Evolutionary conservation across 2,888 invertebrate genomes (phyloP).

Genomic region (Oegoconia quadripuncta): DNA sequence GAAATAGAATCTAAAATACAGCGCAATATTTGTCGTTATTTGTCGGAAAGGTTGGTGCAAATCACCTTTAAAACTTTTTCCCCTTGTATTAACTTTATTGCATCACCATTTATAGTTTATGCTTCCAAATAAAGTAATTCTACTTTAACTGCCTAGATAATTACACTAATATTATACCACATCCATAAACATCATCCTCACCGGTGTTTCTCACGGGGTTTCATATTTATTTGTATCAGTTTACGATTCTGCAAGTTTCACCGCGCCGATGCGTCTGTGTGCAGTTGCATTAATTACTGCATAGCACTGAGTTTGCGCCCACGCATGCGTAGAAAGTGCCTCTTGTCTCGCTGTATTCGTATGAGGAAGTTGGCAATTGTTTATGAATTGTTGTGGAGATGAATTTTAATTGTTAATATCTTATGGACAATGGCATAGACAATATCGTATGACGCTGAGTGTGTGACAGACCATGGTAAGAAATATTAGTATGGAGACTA

Average conservation of each 20-base stretch:
- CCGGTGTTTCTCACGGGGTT: slow-evolving; percentile 26
- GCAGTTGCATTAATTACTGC: slow-evolving; percentile 58
- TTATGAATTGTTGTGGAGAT: slow-evolving; percentile 28
- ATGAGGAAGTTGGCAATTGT: slow-evolving; percentile 37
- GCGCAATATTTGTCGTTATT: no score
- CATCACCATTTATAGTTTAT: no score
- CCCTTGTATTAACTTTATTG: no score
- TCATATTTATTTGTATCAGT: slow-evolving; percentile 41
- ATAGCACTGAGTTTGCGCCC: slow-evolving; percentile 46
- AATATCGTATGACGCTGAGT: no score
- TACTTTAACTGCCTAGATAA: no score
- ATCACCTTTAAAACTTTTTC: no score
- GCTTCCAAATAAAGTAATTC: no score
- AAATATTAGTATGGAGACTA: no score
- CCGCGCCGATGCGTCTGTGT: slow-evolving; percentile 33
- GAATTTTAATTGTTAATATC: background rate
- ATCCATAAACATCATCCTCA: slow-evolving; percentile 1
- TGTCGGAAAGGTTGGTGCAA: no score
- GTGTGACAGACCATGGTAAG: no score
- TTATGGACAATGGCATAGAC: background rate
- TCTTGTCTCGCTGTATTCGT: slow-evolving; percentile 23
- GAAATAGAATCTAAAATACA: no score
- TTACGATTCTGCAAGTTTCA: slow-evolving; percentile 30
- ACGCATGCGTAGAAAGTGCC: slow-evolving; percentile 48
- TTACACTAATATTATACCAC: background rate